Conservation (phyloP, 1,140 invertebrate species). For the Pseudomyrmex dendroicus region DNA sequence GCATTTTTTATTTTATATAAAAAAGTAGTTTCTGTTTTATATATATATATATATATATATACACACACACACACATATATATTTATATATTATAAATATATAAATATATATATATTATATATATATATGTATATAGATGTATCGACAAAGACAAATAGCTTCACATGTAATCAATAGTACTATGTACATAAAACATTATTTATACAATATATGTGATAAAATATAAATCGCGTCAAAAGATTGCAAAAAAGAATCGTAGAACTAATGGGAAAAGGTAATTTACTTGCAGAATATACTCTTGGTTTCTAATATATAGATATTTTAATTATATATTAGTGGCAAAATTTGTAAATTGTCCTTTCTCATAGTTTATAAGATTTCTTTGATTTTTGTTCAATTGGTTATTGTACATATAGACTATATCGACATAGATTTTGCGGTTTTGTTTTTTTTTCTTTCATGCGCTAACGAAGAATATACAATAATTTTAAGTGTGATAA, state of each 20-base stretch:
- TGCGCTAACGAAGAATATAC: constrained; percentile 41
- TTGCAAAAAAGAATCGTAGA: not conserved
- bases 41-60: not conserved
- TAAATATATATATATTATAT: constrained; percentile 2
- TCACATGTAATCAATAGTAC: too few relatives aligned
- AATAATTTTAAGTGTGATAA: not conserved
- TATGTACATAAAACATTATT: too few relatives aligned
- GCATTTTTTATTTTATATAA: constrained; percentile 2
- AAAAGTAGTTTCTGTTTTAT: not conserved
- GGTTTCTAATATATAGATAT: constrained; percentile 33
- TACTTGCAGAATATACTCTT: not conserved
- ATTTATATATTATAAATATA: not conserved
- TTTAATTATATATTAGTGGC: constrained; percentile 39
- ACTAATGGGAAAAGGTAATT: constrained; percentile 15
- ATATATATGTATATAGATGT: not conserved
- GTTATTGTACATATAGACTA: not conserved
- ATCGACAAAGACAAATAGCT: too few relatives aligned
- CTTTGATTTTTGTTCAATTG: constrained; percentile 4
- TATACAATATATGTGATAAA: constrained; percentile 29
- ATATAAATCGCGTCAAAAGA: not conserved
- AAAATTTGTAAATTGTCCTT: not conserved
- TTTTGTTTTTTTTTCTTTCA: constrained; percentile 3
- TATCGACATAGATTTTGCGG: not conserved
- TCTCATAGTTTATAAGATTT: constrained; percentile 16
- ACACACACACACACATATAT: not conserved